These are phyloP conservation scores for Axis porcinus DNA, from an alignment of 2,113 vertebrate genomes.

Conservation along the genomic window DNA sequence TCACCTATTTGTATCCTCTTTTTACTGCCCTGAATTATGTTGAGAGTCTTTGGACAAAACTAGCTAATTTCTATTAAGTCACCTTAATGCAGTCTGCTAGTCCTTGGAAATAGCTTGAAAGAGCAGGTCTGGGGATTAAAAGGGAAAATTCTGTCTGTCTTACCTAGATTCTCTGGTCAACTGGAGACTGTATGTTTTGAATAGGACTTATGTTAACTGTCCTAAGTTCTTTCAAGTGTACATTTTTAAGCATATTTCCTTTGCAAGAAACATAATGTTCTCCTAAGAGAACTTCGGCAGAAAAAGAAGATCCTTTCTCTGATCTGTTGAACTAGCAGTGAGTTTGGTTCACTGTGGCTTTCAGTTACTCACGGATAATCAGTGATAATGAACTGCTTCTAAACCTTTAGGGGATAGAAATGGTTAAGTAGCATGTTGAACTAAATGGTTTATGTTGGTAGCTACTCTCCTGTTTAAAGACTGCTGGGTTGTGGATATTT, in stretches of 20 bases:
- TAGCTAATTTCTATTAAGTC: background rate
- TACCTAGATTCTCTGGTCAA: background rate
- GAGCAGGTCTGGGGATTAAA: background rate
- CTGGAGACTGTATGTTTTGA: background rate
- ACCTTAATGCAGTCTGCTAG: background rate
- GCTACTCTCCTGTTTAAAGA: background rate
- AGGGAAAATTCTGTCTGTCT: background rate
- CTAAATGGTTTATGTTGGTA: slow-evolving; percentile 1
- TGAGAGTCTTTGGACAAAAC: background rate
- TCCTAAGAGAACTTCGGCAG: background rate
- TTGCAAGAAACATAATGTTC: background rate
- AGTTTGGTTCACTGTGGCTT: background rate
- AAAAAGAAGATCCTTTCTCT: background rate
- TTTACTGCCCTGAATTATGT: slow-evolving; percentile 9
- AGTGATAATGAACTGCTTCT: background rate
- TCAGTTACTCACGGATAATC: background rate
- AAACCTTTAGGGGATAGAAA: background rate
- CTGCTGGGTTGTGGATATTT: background rate
- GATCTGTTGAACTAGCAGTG: background rate
- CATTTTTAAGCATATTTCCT: slow-evolving; percentile 1
- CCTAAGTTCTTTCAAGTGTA: background rate
- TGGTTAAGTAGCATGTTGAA: background rate
- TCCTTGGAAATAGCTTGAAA: background rate
- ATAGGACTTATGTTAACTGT: background rate
- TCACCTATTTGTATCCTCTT: background rate